These are phyloP conservation scores for Ephestia elutella DNA, from an alignment of 1,140 invertebrate genomes.

Conservation along the genomic window DNA sequence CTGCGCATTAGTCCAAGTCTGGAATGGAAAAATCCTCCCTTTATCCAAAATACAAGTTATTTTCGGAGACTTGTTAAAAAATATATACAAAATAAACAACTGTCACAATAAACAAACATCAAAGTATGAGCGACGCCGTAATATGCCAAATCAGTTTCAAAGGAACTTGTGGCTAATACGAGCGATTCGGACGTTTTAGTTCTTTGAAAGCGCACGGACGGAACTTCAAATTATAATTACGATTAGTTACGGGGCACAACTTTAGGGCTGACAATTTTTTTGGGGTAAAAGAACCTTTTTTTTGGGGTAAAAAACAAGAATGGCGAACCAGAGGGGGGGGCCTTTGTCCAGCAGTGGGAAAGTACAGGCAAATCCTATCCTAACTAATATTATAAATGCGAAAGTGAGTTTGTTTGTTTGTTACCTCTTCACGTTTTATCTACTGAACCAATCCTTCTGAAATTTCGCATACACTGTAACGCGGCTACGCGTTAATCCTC, in stretches of 20 bases:
- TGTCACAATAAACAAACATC: not conserved
- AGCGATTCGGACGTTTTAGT: not conserved
- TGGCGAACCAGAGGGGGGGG: no score
- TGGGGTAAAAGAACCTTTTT: no score
- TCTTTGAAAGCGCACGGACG: not conserved
- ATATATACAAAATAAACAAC: not conserved
- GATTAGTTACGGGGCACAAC: not conserved
- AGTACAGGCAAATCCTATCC: not conserved
- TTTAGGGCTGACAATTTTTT: not conserved
- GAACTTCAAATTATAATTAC: not conserved
- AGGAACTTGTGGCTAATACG: not conserved
- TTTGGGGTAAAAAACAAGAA: no score
- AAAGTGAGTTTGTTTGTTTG: no score
- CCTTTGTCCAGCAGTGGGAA: no score
- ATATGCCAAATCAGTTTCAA: not conserved
- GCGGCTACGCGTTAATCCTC: no score
- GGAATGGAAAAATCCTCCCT: no score
- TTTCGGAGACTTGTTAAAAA: not conserved
- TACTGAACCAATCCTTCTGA: no score
- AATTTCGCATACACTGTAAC: no score
- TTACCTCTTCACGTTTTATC: no score
- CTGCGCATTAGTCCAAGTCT: no score
- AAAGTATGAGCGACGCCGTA: not conserved
- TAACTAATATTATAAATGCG: no score
- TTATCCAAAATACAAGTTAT: not conserved